Conservation (phyloP, 2,888 invertebrate species). For the Metacarcinus magister region DNA sequence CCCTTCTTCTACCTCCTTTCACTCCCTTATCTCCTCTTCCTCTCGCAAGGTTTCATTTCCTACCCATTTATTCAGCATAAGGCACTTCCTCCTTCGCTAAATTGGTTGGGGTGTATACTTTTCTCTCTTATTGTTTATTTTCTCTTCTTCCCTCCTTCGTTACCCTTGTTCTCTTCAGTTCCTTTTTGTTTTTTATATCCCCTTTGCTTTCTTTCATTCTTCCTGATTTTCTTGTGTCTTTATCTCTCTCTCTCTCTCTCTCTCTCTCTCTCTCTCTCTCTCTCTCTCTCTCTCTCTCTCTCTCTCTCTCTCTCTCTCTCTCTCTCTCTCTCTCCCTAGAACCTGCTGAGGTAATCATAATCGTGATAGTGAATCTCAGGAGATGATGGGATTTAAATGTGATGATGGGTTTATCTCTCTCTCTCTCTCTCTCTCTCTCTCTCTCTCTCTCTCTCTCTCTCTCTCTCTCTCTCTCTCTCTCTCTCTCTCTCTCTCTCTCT, state of each 20-base stretch:
- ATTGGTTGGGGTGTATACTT: neutral
- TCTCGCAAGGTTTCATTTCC: neutral
- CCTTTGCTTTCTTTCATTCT: neutral
- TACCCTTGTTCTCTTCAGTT: neutral
- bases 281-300: constrained; percentile 26
- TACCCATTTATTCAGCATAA: constrained; percentile 10
- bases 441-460: constrained; percentile 26
- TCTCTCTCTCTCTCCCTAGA: neutral
- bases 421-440: constrained; percentile 26
- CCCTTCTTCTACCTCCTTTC: neutral
- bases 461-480: constrained; percentile 16
- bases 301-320: constrained; percentile 26
- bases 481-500: constrained; percentile 2
- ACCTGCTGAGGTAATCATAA: neutral
- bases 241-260: constrained; percentile 9
- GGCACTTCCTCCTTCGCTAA: constrained; percentile 4
- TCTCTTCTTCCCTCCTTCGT: neutral
- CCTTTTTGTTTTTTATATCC: neutral
- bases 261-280: constrained; percentile 26
- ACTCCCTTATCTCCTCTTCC: neutral
- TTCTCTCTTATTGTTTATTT: neutral
- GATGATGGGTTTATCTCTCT: constrained; percentile 2
- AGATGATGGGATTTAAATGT: constrained; percentile 26
- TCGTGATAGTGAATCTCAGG: neutral
- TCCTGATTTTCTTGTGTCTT: neutral